These are phyloP conservation scores for Macrobrachium nipponense DNA, from an alignment of 1,140 invertebrate species.

Conservation along the genomic window DNA sequence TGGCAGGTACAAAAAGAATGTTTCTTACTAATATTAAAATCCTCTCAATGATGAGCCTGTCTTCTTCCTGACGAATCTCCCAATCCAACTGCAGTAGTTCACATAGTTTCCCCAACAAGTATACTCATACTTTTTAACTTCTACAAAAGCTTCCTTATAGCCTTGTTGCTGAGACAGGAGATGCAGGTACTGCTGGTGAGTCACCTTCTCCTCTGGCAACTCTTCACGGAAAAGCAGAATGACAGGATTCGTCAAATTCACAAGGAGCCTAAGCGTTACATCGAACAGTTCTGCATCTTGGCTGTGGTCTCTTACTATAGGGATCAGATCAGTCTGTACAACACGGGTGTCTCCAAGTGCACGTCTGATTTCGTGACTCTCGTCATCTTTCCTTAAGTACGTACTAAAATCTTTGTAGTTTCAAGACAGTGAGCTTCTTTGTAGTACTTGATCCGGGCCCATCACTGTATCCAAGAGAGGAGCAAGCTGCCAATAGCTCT, in stretches of 20 bases:
- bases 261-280: constrained; percentile 83
- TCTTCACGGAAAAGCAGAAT: constrained; percentile 87
- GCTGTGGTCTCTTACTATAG: constrained; percentile 83
- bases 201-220: constrained; percentile 83
- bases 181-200: constrained; percentile 81
- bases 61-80: constrained; percentile 87
- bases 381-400: constrained; percentile 88
- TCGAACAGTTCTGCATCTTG: constrained; percentile 85
- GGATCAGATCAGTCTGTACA: constrained; percentile 88
- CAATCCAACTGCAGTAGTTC: constrained; percentile 88
- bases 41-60: constrained; percentile 88
- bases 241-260: constrained; percentile 92
- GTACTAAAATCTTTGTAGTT: constrained; percentile 89
- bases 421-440: constrained; percentile 74
- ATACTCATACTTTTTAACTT: constrained; percentile 79
- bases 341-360: constrained; percentile 90
- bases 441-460: constrained; percentile 68
- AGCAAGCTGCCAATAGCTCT: constrained; percentile 71
- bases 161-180: constrained; percentile 56
- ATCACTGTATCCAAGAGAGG: constrained; percentile 70
- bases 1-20: constrained; percentile 88
- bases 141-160: constrained; percentile 77
- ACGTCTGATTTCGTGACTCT: constrained; percentile 84
- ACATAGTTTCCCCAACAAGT: constrained; percentile 80
- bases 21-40: constrained; percentile 93